Percentiles rank a stretch among this genome's conserved stretches.
phyloP scores from a whole-genome alignment of 2,113 vertebrate species.

The Anser brachyrhynchus region DNA sequence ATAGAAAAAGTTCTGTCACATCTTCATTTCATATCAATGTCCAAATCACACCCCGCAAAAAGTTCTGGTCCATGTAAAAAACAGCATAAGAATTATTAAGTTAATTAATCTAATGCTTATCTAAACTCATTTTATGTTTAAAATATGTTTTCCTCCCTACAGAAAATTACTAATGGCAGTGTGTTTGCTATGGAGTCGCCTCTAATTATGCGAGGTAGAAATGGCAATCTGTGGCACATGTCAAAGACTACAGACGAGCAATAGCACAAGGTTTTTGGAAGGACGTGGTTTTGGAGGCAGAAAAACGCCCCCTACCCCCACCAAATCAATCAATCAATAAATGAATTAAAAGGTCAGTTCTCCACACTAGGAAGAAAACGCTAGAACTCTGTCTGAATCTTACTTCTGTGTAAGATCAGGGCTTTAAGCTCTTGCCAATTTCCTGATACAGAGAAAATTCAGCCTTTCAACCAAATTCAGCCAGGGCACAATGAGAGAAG shows the following conservation, averaged over 20 bases:
- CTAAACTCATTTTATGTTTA: background rate
- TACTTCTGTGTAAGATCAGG: background rate
- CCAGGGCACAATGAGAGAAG: background rate
- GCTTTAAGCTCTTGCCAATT: background rate
- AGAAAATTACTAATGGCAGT: background rate
- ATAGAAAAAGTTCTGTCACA: background rate
- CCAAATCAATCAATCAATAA: too few species aligned
- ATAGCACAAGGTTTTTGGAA: background rate
- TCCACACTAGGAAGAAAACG: background rate
- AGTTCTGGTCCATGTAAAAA: background rate
- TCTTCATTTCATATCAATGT: background rate
- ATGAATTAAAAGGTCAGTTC: background rate
- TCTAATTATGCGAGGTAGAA: background rate
- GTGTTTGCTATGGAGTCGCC: background rate
- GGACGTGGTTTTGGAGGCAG: background rate
- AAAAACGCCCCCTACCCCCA: background rate
- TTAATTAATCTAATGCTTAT: too few species aligned
- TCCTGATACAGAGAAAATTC: background rate
- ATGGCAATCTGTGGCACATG: background rate
- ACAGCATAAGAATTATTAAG: background rate
- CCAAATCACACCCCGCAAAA: background rate
- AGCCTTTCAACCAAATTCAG: background rate
- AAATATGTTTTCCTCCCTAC: background rate
- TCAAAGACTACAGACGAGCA: background rate
- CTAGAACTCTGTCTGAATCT: background rate